Base-by-base conservation (phyloP, 2,113 vertebrate genomes). In the Crotalus horridus region DNA sequence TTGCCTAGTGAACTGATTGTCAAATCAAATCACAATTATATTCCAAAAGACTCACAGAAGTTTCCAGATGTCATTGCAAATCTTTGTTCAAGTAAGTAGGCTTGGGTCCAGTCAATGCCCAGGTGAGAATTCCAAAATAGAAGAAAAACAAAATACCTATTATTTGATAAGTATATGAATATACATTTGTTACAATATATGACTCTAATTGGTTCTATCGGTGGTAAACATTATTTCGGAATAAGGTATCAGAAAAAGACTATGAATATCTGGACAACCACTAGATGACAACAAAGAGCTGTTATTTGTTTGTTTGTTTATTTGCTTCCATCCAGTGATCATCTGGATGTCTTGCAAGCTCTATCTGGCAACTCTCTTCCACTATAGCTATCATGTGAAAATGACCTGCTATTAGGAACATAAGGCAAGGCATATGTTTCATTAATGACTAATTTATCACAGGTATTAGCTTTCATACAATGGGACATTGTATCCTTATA, bases 391-490 rank as follows among this genome's bases (percentile, higher is more conserved):
- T n/a, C 10, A 15, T 8, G 46, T 89, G 87, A 39, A 81, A 89
- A 46, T 2, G 17, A 6, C 46, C 89, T 81, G 12, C 17, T n/a
- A 81, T 21, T 43, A 33, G 61, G 61, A 81, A 26, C 87, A 92
- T 92, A 85, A 58, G 91, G 61, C 91, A 89, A 58, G 39, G n/a
- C 91, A 92, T 87, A 69, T 58, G 87, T 89, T 92, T 39, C 11
- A 26, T 56, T 33, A 55, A 29, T 89, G 91, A 89, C 33, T 92
- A 89, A 89, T 69, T 58, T 56, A 58, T 89, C 54, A 56, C 87
- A 89, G 53, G 53, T 92, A 85, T 89, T 81, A 89, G 53, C 55
- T 92, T 92, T 92, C 87, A 81, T 89, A 69, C 24, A n/a, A 48
- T 29, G 46, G 53, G 53, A 85, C 61, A 56, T n/a, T n/a, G 39